Evolutionary conservation across 1,140 invertebrate genomes (phyloP).

Genomic region (Drosophila nigrodunni): DNA sequence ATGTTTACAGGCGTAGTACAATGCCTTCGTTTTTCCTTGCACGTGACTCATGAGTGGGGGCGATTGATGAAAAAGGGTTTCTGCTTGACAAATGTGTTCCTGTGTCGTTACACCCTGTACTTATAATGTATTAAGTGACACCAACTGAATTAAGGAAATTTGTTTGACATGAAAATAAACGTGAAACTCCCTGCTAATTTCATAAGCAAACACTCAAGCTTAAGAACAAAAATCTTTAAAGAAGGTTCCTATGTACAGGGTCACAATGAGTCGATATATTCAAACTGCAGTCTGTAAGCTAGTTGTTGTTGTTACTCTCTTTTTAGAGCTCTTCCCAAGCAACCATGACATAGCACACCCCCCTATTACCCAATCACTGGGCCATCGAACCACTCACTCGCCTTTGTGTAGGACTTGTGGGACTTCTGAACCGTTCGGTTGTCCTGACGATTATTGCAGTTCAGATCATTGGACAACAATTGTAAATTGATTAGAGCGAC

Average conservation of each 20-base stretch:
- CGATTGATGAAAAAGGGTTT: constrained; percentile 32
- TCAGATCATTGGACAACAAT: constrained; percentile 75
- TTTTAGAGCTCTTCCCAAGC: constrained; percentile 27
- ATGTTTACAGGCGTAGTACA: constrained; percentile 55
- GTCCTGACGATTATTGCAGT: constrained; percentile 66
- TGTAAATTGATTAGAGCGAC: constrained; percentile 63
- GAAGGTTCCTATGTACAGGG: no score
- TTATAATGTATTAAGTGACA: no score
- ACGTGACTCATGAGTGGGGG: constrained; percentile 44
- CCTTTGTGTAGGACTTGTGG: constrained; percentile 32
- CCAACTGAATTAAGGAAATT: no score
- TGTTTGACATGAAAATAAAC: no score
- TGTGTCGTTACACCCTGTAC: no score
- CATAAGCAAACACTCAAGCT: no score
- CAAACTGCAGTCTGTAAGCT: no score
- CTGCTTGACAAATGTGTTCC: background rate
- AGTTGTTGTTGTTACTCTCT: background rate
- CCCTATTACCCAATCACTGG: constrained; percentile 9
- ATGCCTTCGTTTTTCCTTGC: constrained; percentile 27
- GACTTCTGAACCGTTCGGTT: constrained; percentile 60
- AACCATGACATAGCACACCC: background rate
- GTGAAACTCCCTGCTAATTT: no score
- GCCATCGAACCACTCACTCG: background rate
- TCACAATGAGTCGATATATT: no score
- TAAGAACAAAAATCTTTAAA: no score